Conservation (phyloP, 2,888 invertebrate species). For the Glyphotaelius pellucidus region DNA sequence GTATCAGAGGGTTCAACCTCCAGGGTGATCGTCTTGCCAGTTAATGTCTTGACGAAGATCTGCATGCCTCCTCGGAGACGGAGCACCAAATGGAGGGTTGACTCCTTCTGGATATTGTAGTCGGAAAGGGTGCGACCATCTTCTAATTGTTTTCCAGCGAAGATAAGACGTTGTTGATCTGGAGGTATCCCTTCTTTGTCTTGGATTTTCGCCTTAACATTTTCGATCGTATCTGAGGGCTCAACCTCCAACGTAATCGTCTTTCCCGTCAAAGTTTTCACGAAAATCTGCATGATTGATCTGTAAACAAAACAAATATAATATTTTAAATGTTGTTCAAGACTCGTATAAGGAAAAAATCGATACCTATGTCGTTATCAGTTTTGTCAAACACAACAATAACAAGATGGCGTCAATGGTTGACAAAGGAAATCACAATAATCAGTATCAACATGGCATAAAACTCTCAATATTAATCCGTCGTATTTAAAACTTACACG, state of each 20-base stretch:
- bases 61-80: constrained; percentile 82
- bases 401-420: constrained; percentile 28
- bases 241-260: constrained; percentile 79
- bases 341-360: neutral
- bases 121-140: constrained; percentile 78
- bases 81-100: constrained; percentile 76
- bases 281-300: constrained; percentile 81
- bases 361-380: neutral
- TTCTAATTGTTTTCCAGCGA: constrained; percentile 78
- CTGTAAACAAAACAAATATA: constrained; percentile 17
- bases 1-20: constrained; percentile 80
- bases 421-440: constrained; percentile 16
- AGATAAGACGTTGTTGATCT: constrained; percentile 78
- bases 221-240: constrained; percentile 79
- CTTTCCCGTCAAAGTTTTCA: constrained; percentile 78
- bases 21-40: constrained; percentile 79
- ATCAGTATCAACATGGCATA: neutral
- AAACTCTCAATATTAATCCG: neutral
- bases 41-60: constrained; percentile 79
- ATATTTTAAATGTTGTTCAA: neutral
- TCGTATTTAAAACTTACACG: neutral
- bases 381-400: neutral
- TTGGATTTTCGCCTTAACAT: constrained; percentile 76
- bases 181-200: constrained; percentile 79
- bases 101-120: constrained; percentile 79